Percentiles rank a stretch among this genome's conserved stretches.
Evolutionary conservation across 2,113 vertebrate genomes (phyloP).

Genomic region (Isichthys henryi): DNA sequence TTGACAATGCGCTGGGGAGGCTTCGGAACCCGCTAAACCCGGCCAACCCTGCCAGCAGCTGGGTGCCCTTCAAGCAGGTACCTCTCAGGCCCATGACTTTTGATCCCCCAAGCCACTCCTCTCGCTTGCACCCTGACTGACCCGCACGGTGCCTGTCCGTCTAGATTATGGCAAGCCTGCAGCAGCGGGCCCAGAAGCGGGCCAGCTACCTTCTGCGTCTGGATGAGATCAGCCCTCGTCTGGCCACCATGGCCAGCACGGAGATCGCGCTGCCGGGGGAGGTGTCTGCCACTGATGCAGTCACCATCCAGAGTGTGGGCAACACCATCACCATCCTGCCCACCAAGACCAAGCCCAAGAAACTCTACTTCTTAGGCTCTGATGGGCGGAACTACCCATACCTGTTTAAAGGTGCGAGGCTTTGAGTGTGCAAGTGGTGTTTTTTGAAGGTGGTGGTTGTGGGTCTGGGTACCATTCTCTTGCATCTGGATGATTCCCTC

Average conservation of each 20-base stretch:
- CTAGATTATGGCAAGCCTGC: slow-evolving; percentile 93
- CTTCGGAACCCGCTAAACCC: slow-evolving; percentile 84
- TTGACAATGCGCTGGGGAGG: slow-evolving; percentile 81
- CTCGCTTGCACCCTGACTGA: background rate
- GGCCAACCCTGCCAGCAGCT: slow-evolving; percentile 91
- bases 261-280: slow-evolving; percentile 94
- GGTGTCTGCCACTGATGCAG: slow-evolving; percentile 83
- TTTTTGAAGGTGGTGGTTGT: background rate
- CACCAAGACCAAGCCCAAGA: slow-evolving; percentile 98
- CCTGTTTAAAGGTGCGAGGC: slow-evolving; percentile 83
- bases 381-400: slow-evolving; percentile 94
- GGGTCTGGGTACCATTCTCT: background rate
- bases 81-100: background rate
- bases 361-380: slow-evolving; percentile 89
- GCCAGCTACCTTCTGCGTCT: slow-evolving; percentile 86
- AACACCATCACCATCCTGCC: slow-evolving; percentile 93
- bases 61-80: slow-evolving; percentile 97
- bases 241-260: slow-evolving; percentile 82
- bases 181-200: slow-evolving; percentile 92
- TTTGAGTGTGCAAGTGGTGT: background rate
- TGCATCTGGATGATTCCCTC: background rate
- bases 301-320: slow-evolving; percentile 90
- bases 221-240: slow-evolving; percentile 90
- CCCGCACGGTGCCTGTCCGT: background rate
- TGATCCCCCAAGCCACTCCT: background rate